These are phyloP conservation scores for Lucilia sericata DNA, from an alignment of 1,140 invertebrate species.

Conservation along the genomic window DNA sequence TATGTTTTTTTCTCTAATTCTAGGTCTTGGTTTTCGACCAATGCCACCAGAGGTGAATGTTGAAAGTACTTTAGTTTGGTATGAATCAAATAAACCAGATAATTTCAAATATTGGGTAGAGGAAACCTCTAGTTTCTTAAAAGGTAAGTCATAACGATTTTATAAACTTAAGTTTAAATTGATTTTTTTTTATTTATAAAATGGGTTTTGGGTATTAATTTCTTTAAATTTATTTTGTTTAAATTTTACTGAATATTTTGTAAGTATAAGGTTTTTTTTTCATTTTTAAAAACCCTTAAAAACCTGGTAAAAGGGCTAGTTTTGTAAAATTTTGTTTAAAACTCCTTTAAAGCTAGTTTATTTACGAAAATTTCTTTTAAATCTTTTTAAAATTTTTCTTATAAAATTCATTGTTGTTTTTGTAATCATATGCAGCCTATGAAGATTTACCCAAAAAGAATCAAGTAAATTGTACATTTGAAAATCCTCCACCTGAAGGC, in stretches of 20 bases:
- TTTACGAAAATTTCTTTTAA: not conserved
- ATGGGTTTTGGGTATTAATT: too few relatives aligned
- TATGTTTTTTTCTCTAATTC: conserved; percentile 59
- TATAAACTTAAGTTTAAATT: not conserved
- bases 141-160: conserved; percentile 54
- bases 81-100: conserved; percentile 82
- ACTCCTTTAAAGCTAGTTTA: not conserved
- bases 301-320: not conserved
- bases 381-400: too few relatives aligned
- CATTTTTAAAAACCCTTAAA: not conserved
- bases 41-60: conserved; percentile 89
- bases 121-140: conserved; percentile 70
- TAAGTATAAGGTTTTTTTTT: conserved; percentile 3
- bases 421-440: conserved; percentile 52
- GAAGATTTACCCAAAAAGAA: conserved; percentile 62
- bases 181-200: not conserved
- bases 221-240: not conserved
- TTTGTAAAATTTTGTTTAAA: not conserved
- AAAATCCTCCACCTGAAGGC: conserved; percentile 54
- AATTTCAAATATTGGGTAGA: conserved; percentile 84
- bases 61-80: conserved; percentile 95
- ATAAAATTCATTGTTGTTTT: conserved; percentile 25
- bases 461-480: conserved; percentile 64
- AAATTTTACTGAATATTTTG: not conserved
- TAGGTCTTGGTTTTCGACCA: conserved; percentile 92